phyloP scores from a whole-genome alignment of 2,797 vertebrate species.

The Epinephelus coioides region DNA sequence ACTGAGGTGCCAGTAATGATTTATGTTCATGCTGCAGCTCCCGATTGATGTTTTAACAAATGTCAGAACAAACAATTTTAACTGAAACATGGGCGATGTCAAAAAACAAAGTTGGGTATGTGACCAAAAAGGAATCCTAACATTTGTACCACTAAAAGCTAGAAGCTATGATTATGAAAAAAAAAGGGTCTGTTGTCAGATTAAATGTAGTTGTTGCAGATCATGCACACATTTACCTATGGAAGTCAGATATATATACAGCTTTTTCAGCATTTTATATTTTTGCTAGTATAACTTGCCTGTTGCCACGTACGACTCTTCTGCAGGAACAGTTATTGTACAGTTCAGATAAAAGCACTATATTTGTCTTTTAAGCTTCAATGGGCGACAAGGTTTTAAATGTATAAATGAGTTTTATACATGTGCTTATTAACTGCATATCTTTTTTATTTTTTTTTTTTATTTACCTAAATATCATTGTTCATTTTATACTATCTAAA shows the following conservation, averaged over 20 bases:
- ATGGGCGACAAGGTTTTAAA: slow-evolving; percentile 86
- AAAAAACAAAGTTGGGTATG: slow-evolving; percentile 39
- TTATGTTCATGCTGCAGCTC: slow-evolving; percentile 26
- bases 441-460: slow-evolving; percentile 71
- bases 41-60: slow-evolving; percentile 38
- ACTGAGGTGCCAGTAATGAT: slow-evolving; percentile 42
- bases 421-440: slow-evolving; percentile 89
- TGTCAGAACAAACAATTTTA: slow-evolving; percentile 52
- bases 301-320: slow-evolving; percentile 79
- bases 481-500: slow-evolving; percentile 81
- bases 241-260: slow-evolving; percentile 74
- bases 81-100: slow-evolving; percentile 43
- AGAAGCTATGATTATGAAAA: slow-evolving; percentile 49
- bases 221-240: slow-evolving; percentile 67
- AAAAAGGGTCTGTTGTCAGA: slow-evolving; percentile 53
- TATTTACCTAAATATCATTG: slow-evolving; percentile 66
- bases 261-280: slow-evolving; percentile 80
- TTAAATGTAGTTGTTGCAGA: slow-evolving; percentile 64
- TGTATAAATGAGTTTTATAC: slow-evolving; percentile 92
- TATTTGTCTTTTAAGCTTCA: slow-evolving; percentile 86
- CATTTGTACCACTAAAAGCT: slow-evolving; percentile 74
- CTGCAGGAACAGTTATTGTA: slow-evolving; percentile 83
- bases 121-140: slow-evolving; percentile 68
- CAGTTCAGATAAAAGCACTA: slow-evolving; percentile 86
- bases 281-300: slow-evolving; percentile 77